These are phyloP conservation scores for Amphiura filiformis DNA, from an alignment of 35 echinoderm and acorn worm species.

Conservation along the genomic window DNA sequence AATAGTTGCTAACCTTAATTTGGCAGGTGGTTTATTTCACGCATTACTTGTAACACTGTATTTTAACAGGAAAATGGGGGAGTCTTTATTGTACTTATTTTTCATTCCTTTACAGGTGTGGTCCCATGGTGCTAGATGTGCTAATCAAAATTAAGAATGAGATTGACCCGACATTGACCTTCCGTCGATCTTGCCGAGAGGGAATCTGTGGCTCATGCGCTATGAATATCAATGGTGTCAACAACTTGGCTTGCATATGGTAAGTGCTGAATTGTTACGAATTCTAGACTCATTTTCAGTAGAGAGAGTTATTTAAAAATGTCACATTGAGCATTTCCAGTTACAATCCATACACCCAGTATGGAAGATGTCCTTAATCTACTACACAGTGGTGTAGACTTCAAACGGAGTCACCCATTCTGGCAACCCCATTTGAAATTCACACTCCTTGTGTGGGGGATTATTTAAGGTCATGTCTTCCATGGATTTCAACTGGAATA, in stretches of 20 bases:
- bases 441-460: too few relatives aligned
- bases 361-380: too few relatives aligned
- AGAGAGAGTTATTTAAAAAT: not conserved
- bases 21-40: not conserved
- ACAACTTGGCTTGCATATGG: constrained; percentile 92
- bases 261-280: constrained; percentile 11
- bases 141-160: constrained; percentile 99
- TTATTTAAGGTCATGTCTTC: too few relatives aligned
- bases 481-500: too few relatives aligned
- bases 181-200: constrained; percentile 94
- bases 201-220: constrained; percentile 97
- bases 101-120: constrained; percentile 53
- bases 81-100: not conserved
- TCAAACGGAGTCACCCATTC: too few relatives aligned
- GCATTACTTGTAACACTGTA: too few relatives aligned
- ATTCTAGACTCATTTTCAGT: not conserved
- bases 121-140: constrained; percentile 95
- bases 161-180: constrained; percentile 98
- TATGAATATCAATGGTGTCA: constrained; percentile 95
- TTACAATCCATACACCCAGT: too few relatives aligned
- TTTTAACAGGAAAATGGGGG: not conserved
- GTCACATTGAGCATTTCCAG: not conserved
- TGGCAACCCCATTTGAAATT: too few relatives aligned
- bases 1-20: not conserved
- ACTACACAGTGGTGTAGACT: too few relatives aligned